Percentiles rank a stretch among this genome's conserved stretches.
These are phyloP conservation scores for Myanophis thanlyinensis DNA, from an alignment of 2,113 vertebrate genomes.

Conservation along the genomic window DNA sequence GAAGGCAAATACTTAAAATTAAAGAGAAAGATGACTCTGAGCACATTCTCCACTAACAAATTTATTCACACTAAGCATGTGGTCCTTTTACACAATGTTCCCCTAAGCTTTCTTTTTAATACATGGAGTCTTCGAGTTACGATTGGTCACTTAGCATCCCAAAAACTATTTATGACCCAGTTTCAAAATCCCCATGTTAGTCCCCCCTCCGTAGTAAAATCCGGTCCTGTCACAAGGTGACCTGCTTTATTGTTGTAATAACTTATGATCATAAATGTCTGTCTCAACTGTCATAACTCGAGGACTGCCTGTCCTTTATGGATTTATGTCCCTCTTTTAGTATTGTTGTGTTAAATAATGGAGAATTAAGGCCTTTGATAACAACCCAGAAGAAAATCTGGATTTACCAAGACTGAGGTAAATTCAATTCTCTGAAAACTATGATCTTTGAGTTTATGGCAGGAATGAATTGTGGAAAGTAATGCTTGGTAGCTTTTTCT, in stretches of 20 bases:
- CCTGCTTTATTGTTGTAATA: not conserved
- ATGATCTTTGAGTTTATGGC: not conserved
- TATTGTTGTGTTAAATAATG: not conserved
- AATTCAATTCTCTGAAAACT: not conserved
- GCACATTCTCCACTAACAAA: not conserved
- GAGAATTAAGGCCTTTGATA: not conserved
- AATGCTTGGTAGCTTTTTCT: not conserved
- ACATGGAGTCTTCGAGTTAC: not conserved
- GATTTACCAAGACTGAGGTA: not conserved
- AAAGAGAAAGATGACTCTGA: not conserved
- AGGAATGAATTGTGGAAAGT: not conserved
- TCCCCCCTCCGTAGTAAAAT: not conserved
- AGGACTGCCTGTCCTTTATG: not conserved
- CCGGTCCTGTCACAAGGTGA: not conserved
- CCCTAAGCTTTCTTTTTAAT: not conserved
- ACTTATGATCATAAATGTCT: not conserved
- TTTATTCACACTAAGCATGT: not conserved
- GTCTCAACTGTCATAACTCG: not conserved
- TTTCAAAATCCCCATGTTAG: not conserved
- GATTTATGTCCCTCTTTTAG: not conserved
- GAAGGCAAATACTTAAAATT: not conserved
- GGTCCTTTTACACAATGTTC: not conserved
- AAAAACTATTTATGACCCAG: not conserved
- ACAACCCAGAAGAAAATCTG: not conserved
- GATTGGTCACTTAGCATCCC: not conserved